A percentile compares a stretch with the other conserved stretches of the same genome.
Conservation (phyloP, 2,113 vertebrate genomes). For the Dasypus novemcinctus region DNA sequence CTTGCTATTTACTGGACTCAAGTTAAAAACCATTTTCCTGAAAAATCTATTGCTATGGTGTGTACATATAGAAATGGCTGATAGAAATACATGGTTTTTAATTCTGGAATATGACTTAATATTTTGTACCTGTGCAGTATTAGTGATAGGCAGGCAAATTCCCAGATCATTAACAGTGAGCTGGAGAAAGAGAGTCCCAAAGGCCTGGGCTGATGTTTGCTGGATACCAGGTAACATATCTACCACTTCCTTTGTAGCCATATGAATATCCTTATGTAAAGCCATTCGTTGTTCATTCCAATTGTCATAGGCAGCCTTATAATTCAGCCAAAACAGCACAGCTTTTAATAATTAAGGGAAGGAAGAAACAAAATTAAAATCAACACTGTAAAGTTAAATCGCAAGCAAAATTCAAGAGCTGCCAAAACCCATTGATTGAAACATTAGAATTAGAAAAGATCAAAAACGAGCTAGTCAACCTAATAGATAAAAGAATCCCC, state of each 20-base stretch:
- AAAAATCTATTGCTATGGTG: background rate
- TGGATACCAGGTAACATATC: constrained; percentile 98
- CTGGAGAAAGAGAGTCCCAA: constrained; percentile 98
- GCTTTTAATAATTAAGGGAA: constrained; percentile 82
- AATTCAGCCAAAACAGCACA: constrained; percentile 99
- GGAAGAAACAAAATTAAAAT: constrained; percentile 51
- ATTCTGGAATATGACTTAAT: background rate
- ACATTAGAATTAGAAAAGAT: background rate
- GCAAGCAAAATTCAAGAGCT: background rate
- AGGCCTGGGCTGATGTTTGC: constrained; percentile 96
- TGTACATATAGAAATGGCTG: background rate
- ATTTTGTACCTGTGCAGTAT: constrained; percentile 89
- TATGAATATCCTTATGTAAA: constrained; percentile 96
- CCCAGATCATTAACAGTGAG: constrained; percentile 97
- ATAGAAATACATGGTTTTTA: background rate
- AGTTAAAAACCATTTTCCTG: background rate
- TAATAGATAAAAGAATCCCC: background rate
- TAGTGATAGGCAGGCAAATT: constrained; percentile 97
- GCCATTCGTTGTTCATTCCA: constrained; percentile 99
- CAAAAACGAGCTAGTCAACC: background rate
- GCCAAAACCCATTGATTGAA: background rate
- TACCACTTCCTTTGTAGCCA: constrained; percentile 98
- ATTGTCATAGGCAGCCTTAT: constrained; percentile 98
- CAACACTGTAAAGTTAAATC: background rate
- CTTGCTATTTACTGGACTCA: background rate